Conservation (phyloP, 2,113 vertebrate species). For the Gavialis gangeticus region DNA sequence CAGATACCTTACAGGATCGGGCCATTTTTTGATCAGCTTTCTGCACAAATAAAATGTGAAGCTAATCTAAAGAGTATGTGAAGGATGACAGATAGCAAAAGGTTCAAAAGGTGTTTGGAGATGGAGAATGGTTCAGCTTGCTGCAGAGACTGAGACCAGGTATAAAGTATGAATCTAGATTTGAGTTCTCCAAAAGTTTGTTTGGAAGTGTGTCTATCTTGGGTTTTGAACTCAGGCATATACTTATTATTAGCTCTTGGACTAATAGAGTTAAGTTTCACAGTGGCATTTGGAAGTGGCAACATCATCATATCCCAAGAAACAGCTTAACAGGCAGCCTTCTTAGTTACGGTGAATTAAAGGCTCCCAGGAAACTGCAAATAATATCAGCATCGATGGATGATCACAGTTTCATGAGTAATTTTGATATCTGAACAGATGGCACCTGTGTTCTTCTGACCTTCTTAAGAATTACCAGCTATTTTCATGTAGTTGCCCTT, state of each 20-base stretch:
- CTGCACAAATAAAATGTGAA: not conserved
- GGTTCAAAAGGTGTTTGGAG: not conserved
- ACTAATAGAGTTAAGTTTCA: not conserved
- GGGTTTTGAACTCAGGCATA: not conserved
- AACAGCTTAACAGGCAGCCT: not conserved
- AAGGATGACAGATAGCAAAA: not conserved
- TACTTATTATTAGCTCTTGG: not conserved
- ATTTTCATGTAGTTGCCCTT: fast-evolving
- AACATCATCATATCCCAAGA: not conserved
- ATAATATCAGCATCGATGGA: not conserved
- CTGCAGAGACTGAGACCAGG: not conserved
- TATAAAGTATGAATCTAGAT: not conserved
- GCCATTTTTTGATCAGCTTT: not conserved
- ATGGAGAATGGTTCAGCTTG: not conserved
- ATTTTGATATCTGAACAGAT: not conserved
- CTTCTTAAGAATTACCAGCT: not conserved
- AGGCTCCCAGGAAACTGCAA: not conserved
- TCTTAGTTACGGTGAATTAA: not conserved
- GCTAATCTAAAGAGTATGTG: not conserved
- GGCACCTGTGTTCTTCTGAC: fast-evolving
- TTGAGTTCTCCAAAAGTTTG: not conserved
- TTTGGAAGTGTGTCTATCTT: not conserved
- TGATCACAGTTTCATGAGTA: not conserved
- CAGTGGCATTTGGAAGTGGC: not conserved
- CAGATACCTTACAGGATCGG: not conserved